Evolutionary conservation across 1,140 invertebrate genomes (phyloP), one percentile per base, ranked within the genome.

Genomic region (Drosophila watanabei): DNA sequence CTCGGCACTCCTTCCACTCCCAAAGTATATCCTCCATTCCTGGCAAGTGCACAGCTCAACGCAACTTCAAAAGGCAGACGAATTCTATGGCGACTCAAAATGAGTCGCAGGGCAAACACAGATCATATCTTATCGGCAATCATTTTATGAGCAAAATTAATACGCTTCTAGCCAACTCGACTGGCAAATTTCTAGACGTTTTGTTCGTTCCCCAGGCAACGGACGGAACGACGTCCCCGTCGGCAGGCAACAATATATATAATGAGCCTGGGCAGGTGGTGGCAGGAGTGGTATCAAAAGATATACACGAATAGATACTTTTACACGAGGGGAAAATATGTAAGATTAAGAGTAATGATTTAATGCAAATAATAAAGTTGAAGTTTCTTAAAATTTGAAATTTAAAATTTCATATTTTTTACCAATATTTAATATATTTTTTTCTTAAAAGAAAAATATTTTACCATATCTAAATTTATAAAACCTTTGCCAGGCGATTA

Each of bases 61-160:
- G 54, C 20, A 35, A 77, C 73, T 77, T 77, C 75, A 77, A 77
- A 77, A 77, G 75, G 75, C 75, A 46, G 73, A 43, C 73, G 39
- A 77, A 68, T 77, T 77, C 63, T 48, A 58, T 66, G 33, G 39
- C 39, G 11, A 35, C 46, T 24, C 45, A n/a, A n/a, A 8, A 28
- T 13, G 61, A 75, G 52, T 65, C 30, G 49, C 39, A 20, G 54
- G 54, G 75, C 86, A 89, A 89, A 86, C 87, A 90, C 75, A 89
- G 86, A 89, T 89, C 86, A 86, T 82, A 89, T 89, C 86, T 89
- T 89, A 89, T 89, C 86, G 86, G 82, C 75, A 90, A 89, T 89
- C 82, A 89, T 90, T 89, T 90, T 76, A 90, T 90, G 86, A 78
- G 75, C 82, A 80, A 65, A 80, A 80, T 80, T 80, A 80, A 80